Base-by-base conservation (phyloP, 2,113 vertebrate species). In the Plecotus auritus region DNA sequence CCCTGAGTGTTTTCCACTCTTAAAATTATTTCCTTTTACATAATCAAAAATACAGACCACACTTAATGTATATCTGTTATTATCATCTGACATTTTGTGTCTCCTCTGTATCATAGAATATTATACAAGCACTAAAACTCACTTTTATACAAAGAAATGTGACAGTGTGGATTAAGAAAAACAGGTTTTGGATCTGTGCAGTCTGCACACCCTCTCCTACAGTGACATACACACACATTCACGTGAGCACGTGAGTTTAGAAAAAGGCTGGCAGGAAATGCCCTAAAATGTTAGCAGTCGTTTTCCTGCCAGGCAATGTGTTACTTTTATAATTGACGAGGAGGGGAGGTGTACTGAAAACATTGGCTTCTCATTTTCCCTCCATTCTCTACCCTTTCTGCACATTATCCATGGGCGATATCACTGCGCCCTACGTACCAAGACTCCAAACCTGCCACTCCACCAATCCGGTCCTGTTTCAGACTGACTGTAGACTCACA, bases 1-100 rank as follows among this genome's bases (percentile, higher is more conserved):
- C 12, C 61, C 54, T 11, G 6, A 30, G 74, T 82, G 45, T 88
- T 93, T 93, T 64, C 67, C 40, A 49, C 67, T 66, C 28, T 91
- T 70, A 82, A 81, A 77, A 83, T 87, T 14, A 78, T 82, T 86
- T 97, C 28, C 80, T 83, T 30, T 85, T 76, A 91, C 10, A 42
- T 88, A 72, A 54, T 89, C 28, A 59, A 26, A 93, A 85, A 20
- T 85, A 26, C 40, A 85, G 61, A 20, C 56, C 67, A 76, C 32
- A 88, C 4, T 93, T 67, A 32, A 67, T 85, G 26, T 66, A 22
- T 40, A 81, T 80, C 14, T 66, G 18, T 84, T 78, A 37, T 28
- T 95, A 9, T 85, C 40, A 64, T 91, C 84, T 72, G n/a, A 83
- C 93, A 70, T 56, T 37, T 49, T 85, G 20, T 78, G 51, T 30